phyloP scores from a whole-genome alignment of 2,113 vertebrate species.

The Hippoglossus stenolepis region DNA sequence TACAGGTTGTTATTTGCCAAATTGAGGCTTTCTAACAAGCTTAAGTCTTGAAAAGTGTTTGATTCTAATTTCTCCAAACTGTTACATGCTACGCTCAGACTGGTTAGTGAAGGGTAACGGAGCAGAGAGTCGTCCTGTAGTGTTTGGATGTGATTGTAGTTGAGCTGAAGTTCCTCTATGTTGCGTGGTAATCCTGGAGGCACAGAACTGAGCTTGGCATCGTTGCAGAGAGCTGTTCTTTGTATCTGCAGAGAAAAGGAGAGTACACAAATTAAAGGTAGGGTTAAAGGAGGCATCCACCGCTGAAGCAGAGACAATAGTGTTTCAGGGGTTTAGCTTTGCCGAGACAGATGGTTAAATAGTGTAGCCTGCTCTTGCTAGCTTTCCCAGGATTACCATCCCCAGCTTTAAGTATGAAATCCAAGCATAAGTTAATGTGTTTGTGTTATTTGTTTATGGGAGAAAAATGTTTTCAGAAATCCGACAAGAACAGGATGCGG shows the following conservation, averaged over 20 bases:
- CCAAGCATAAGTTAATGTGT: too few species aligned
- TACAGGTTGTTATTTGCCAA: slow-evolving; percentile 88
- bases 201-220: slow-evolving; percentile 76
- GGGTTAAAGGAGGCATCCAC: too few species aligned
- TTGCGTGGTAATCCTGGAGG: slow-evolving; percentile 78
- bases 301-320: too few species aligned
- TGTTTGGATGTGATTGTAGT: slow-evolving; percentile 86
- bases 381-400: too few species aligned
- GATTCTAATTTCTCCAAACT: slow-evolving; percentile 78
- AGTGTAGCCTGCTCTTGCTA: too few species aligned
- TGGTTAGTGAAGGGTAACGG: slow-evolving; percentile 80
- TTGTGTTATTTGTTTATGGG: too few species aligned
- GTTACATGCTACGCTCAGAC: slow-evolving; percentile 86
- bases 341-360: too few species aligned
- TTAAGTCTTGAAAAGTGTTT: slow-evolving; percentile 77
- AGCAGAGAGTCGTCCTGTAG: slow-evolving; percentile 83
- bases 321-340: too few species aligned
- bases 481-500: too few species aligned
- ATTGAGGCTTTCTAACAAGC: slow-evolving; percentile 80
- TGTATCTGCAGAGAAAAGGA: slow-evolving; percentile 80
- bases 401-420: too few species aligned
- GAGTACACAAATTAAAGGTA: not conserved
- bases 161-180: slow-evolving; percentile 84
- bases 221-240: slow-evolving; percentile 80
- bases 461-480: too few species aligned